Evolutionary conservation across 2,888 invertebrate genomes (phyloP).

Genomic region (Drosophila putrida): DNA sequence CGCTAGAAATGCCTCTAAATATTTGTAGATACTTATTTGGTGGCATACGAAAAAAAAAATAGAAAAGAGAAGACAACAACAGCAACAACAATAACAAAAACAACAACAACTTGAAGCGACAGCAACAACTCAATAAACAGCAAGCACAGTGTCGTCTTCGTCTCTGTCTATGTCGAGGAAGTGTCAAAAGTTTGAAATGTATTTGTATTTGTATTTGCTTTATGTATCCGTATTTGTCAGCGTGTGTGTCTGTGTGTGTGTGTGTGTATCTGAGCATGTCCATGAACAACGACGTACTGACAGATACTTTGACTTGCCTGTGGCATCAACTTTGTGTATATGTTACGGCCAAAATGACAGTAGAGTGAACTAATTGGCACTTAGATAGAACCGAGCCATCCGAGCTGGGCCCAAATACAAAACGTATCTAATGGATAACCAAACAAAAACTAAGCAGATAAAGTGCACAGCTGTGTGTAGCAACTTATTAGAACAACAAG

Average conservation of each 20-base stretch:
- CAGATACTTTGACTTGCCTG: constrained; percentile 42
- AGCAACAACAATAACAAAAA: constrained; percentile 12
- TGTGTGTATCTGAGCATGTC: constrained; percentile 23
- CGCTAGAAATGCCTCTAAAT: constrained; percentile 66
- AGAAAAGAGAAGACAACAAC: too few species aligned
- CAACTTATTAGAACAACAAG: constrained; percentile 7
- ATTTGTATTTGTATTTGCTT: constrained; percentile 53
- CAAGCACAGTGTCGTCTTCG: constrained; percentile 51
- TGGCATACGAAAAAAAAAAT: constrained; percentile 52
- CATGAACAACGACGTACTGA: constrained; percentile 21
- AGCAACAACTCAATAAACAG: constrained; percentile 80
- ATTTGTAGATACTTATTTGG: constrained; percentile 76
- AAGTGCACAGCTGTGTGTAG: constrained; percentile 28
- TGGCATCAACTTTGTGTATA: constrained; percentile 61
- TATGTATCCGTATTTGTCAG: constrained; percentile 25
- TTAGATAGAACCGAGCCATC: constrained; percentile 35
- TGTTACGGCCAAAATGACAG: constrained; percentile 67
- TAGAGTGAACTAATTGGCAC: constrained; percentile 74
- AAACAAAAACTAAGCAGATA: constrained; percentile 31
- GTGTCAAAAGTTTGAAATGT: constrained; percentile 76
- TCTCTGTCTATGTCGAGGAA: constrained; percentile 55
- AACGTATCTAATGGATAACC: constrained; percentile 47
- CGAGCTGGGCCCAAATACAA: constrained; percentile 12
- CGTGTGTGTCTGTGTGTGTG: constrained; percentile 14
- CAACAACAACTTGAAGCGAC: constrained; percentile 42